Evolutionary conservation across 2,797 vertebrate species (phyloP).

Genomic region (Syngnathus acus): DNA sequence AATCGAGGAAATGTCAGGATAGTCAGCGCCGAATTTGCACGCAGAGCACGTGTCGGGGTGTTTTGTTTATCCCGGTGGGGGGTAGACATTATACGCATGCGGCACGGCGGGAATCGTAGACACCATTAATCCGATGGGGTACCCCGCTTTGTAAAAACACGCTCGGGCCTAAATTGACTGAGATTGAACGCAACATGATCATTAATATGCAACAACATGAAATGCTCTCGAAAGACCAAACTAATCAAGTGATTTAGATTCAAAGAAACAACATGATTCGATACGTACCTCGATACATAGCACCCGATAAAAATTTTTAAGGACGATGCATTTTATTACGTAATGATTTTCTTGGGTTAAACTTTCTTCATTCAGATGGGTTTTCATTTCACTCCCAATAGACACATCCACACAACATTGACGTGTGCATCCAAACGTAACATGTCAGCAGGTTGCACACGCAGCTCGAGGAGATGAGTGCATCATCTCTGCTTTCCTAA

Average conservation of each 20-base stretch:
- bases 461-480: not conserved
- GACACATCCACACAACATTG: not conserved
- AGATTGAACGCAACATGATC: not conserved
- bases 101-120: slow-evolving; percentile 22
- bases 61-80: slow-evolving; percentile 30
- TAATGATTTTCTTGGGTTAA: too few species aligned
- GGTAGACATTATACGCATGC: slow-evolving; percentile 15
- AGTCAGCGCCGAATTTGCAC: not conserved
- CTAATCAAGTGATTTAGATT: not conserved
- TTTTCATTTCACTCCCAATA: too few species aligned
- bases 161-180: not conserved
- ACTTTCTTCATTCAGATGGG: too few species aligned
- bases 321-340: too few species aligned
- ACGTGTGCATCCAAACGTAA: slow-evolving; percentile 13
- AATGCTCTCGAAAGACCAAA: too few species aligned
- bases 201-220: too few species aligned
- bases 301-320: too few species aligned
- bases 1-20: slow-evolving; percentile 45
- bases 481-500: not conserved
- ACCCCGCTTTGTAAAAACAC: not conserved
- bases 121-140: not conserved
- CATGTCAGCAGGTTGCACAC: not conserved
- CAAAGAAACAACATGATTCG: too few species aligned
- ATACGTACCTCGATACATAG: too few species aligned
- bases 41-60: not conserved